Conservation (phyloP, 2,888 invertebrate genomes). For the Drosophila falleni region DNA sequence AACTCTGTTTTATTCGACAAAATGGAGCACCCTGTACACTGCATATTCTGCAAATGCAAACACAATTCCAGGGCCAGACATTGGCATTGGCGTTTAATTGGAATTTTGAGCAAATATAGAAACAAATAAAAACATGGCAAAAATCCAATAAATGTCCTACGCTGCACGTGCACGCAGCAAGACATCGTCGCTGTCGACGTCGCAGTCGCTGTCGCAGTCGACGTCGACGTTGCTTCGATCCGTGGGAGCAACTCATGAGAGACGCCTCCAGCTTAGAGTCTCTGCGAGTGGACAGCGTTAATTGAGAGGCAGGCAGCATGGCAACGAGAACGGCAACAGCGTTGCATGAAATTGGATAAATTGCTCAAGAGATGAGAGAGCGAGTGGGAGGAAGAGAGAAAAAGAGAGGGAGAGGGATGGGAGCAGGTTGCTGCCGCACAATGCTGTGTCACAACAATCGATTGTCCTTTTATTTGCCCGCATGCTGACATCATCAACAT, state of each 20-base stretch:
- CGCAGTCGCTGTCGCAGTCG: background rate
- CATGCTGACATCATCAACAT: slow-evolving; percentile 71
- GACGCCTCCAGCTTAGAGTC: slow-evolving; percentile 24
- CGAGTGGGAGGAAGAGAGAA: background rate
- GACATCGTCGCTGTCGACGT: slow-evolving; percentile 26
- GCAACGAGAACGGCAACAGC: slow-evolving; percentile 43
- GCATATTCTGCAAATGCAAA: slow-evolving; percentile 5
- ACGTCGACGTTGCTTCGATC: slow-evolving; percentile 10
- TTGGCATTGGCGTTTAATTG: slow-evolving; percentile 77
- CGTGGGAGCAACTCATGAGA: slow-evolving; percentile 50
- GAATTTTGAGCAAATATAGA: slow-evolving; percentile 79
- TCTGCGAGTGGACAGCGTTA: slow-evolving; percentile 54
- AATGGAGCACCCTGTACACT: slow-evolving; percentile 34
- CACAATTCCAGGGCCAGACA: slow-evolving; percentile 31
- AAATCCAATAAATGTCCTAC: slow-evolving; percentile 85
- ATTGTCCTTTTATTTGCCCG: slow-evolving; percentile 75
- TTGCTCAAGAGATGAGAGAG: slow-evolving; percentile 35
- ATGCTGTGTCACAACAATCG: slow-evolving; percentile 76
- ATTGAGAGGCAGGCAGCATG: slow-evolving; percentile 63
- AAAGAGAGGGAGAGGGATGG: background rate
- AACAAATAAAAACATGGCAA: slow-evolving; percentile 75
- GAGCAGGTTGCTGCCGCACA: slow-evolving; percentile 38
- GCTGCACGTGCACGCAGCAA: slow-evolving; percentile 80
- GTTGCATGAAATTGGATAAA: slow-evolving; percentile 62
- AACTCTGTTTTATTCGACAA: background rate